A percentile compares a stretch with the other conserved stretches of the same genome.
These are phyloP conservation scores for Sylvicola cinctus DNA, from an alignment of 2,888 invertebrate species.

Conservation along the genomic window DNA sequence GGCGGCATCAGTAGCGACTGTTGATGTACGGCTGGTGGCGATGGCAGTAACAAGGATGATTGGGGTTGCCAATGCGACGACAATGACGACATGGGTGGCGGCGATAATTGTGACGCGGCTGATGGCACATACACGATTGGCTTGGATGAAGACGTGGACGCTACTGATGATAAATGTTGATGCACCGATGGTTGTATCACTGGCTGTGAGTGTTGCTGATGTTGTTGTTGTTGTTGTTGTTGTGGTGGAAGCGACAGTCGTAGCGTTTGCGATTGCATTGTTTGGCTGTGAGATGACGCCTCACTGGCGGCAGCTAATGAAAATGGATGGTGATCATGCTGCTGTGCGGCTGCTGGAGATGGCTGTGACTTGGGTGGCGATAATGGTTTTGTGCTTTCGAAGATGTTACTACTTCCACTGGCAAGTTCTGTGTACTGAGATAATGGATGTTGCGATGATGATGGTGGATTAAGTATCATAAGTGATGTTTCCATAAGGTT, in stretches of 20 bases:
- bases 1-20: background rate
- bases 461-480: conserved; percentile 14
- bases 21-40: background rate
- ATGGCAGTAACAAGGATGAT: too few relatives aligned
- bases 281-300: too few relatives aligned
- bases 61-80: too few relatives aligned
- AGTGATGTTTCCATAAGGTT: conserved; percentile 21
- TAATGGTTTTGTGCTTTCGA: conserved; percentile 3
- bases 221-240: too few relatives aligned
- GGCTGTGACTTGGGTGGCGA: conserved; percentile 4
- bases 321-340: background rate
- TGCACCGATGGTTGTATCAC: background rate
- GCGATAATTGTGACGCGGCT: too few relatives aligned
- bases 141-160: background rate
- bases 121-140: background rate
- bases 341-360: conserved; percentile 3
- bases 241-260: too few relatives aligned
- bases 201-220: too few relatives aligned
- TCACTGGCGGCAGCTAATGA: background rate
- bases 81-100: too few relatives aligned
- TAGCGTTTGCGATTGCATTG: too few relatives aligned
- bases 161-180: background rate
- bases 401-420: background rate
- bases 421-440: background rate
- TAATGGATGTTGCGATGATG: conserved; percentile 3